phyloP scores from a whole-genome alignment of 2,113 vertebrate genomes.

The Tragelaphus imberbis region DNA sequence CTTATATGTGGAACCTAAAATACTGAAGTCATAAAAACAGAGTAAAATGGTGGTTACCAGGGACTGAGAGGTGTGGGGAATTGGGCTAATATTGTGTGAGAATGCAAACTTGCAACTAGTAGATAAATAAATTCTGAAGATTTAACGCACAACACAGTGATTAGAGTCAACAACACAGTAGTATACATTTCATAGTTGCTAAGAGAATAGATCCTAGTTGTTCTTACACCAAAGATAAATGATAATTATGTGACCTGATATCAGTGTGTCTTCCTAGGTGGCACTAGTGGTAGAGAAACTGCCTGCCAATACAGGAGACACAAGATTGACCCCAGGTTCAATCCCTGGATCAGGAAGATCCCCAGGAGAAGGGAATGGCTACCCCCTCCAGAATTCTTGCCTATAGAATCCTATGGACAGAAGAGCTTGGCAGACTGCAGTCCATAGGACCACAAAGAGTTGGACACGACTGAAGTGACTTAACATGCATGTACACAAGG shows the following conservation, averaged over 20 bases:
- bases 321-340: not conserved
- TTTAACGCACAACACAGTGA: not conserved
- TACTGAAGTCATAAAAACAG: not conserved
- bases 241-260: not conserved
- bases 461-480: not conserved
- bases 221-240: not conserved
- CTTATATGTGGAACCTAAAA: not conserved
- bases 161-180: not conserved
- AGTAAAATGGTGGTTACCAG: not conserved
- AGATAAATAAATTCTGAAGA: not conserved
- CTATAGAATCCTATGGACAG: not conserved
- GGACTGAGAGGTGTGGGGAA: not conserved
- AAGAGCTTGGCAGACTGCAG: not conserved
- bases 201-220: not conserved
- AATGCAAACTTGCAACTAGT: not conserved
- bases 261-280: not conserved
- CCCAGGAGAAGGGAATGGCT: not conserved
- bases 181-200: not conserved
- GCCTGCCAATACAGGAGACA: not conserved
- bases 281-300: not conserved
- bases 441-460: not conserved
- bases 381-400: not conserved
- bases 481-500: not conserved
- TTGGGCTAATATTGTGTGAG: too few relatives aligned
- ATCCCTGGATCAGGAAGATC: not conserved